Percentiles rank a stretch among this genome's conserved stretches.
Evolutionary conservation across 2,113 vertebrate genomes (phyloP).

Genomic region (Centropus bengalensis): DNA sequence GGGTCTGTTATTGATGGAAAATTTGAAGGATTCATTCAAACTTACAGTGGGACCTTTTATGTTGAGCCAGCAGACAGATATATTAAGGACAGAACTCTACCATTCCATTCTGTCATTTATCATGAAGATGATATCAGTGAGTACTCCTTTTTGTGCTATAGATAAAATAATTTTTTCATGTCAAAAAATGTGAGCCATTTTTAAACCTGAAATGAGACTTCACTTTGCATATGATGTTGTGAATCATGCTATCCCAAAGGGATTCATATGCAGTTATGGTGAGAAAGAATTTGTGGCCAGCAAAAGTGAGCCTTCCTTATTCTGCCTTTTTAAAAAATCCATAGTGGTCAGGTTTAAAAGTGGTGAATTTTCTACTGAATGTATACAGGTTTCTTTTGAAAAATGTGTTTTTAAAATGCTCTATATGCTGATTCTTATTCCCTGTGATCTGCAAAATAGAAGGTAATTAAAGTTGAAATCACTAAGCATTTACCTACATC

Average conservation of each 20-base stretch:
- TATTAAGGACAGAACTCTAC: constrained; percentile 80
- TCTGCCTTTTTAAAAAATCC: background rate
- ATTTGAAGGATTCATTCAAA: constrained; percentile 97
- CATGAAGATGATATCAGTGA: constrained; percentile 96
- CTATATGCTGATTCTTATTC: background rate
- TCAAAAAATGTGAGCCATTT: background rate
- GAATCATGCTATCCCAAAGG: background rate
- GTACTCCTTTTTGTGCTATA: constrained; percentile 63
- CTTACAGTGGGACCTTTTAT: constrained; percentile 90
- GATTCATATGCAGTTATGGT: background rate
- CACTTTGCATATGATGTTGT: background rate
- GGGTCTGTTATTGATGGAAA: constrained; percentile 92
- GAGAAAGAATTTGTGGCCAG: background rate
- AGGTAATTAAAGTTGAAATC: background rate
- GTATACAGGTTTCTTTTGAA: background rate
- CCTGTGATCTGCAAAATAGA: background rate
- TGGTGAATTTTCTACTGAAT: background rate
- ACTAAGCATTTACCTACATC: accelerated
- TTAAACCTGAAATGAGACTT: background rate
- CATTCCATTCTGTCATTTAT: constrained; percentile 97
- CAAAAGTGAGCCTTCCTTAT: background rate
- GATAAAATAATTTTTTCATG: background rate
- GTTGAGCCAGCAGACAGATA: constrained; percentile 96
- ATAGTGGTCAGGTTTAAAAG: background rate
- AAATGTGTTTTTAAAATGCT: background rate